phyloP scores from a whole-genome alignment of 2,888 invertebrate species.

The Harpalus rubripes region DNA sequence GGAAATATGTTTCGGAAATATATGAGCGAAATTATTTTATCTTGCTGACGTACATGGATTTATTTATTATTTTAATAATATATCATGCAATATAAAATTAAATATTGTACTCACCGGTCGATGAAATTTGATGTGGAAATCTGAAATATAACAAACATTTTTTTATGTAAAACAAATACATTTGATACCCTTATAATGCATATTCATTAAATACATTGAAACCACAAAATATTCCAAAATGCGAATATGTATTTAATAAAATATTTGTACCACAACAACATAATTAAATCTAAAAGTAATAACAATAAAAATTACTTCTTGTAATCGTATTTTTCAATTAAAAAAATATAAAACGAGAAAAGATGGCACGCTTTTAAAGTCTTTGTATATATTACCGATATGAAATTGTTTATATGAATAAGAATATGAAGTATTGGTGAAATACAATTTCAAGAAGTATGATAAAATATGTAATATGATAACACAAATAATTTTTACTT shows the following conservation, averaged over 20 bases:
- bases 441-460: slow-evolving; percentile 42
- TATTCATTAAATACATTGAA: neutral
- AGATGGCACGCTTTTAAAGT: slow-evolving; percentile 59
- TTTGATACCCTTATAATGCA: slow-evolving; percentile 3
- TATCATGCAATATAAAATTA: slow-evolving; percentile 11
- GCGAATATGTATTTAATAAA: slow-evolving; percentile 59
- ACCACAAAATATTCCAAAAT: slow-evolving; percentile 47
- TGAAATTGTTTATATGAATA: slow-evolving; percentile 23
- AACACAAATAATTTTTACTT: slow-evolving; percentile 10
- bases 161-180: slow-evolving; percentile 11
- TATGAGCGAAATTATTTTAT: slow-evolving; percentile 33
- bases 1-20: slow-evolving; percentile 18
- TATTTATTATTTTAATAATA: slow-evolving; percentile 24
- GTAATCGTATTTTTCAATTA: slow-evolving; percentile 49
- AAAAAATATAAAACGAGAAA: slow-evolving; percentile 49
- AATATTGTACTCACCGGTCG: slow-evolving; percentile 10
- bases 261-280: slow-evolving; percentile 67
- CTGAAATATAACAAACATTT: slow-evolving; percentile 32
- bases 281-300: slow-evolving; percentile 60
- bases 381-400: slow-evolving; percentile 1
- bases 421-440: slow-evolving; percentile 22
- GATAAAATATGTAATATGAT: slow-evolving; percentile 23
- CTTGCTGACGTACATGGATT: slow-evolving; percentile 20
- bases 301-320: slow-evolving; percentile 58
- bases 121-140: neutral